phyloP scores from a whole-genome alignment of 2,797 vertebrate species.

The Falco biarmicus region DNA sequence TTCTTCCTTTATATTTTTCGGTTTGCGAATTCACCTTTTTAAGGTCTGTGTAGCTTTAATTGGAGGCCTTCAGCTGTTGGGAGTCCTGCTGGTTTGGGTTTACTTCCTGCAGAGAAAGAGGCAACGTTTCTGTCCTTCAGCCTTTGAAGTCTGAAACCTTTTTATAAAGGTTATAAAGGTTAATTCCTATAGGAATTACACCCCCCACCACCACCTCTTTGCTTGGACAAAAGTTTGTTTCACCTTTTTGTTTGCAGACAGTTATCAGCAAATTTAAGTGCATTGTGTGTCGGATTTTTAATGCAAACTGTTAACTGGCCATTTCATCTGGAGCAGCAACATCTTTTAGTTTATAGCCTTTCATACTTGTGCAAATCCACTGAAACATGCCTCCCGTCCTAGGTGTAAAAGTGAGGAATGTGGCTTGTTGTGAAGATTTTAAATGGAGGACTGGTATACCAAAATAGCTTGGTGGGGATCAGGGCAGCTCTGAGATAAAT shows the following conservation, averaged over 20 bases:
- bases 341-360: not conserved
- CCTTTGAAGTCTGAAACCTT: not conserved
- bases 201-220: not conserved
- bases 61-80: not conserved
- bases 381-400: rapidly evolving
- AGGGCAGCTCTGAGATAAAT: not conserved
- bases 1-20: not conserved
- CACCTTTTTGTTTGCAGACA: not conserved
- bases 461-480: not conserved
- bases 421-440: not conserved
- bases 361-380: not conserved
- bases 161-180: not conserved
- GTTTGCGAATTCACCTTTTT: not conserved
- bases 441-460: not conserved
- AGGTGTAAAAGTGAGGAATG: not conserved
- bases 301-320: rapidly evolving
- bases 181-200: not conserved
- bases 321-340: not conserved
- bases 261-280: not conserved
- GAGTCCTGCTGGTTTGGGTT: not conserved
- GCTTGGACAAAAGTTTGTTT: not conserved
- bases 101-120: not conserved
- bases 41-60: rapidly evolving
- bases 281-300: rapidly evolving
- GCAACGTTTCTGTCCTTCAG: not conserved